phyloP scores from a whole-genome alignment of 2,113 vertebrate genomes.

The Hylia prasina region DNA sequence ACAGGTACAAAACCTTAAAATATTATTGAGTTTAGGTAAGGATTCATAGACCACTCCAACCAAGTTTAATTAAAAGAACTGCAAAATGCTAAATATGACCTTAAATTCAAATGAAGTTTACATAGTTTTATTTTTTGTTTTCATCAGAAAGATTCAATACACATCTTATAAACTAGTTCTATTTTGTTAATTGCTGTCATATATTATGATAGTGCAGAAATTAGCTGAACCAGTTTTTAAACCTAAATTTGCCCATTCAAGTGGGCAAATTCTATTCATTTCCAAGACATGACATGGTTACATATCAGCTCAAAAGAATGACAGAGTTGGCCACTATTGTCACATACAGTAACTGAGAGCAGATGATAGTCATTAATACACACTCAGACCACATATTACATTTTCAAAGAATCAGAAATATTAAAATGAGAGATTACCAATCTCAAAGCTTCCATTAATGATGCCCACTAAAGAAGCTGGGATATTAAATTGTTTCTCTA shows the following conservation, averaged over 20 bases:
- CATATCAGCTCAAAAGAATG: not conserved
- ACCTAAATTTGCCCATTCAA: not conserved
- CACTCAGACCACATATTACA: not conserved
- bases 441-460: conserved; percentile 82
- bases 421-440: conserved; percentile 68
- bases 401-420: not conserved
- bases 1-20: not conserved
- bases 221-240: not conserved
- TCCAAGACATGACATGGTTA: not conserved
- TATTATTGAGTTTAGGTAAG: not conserved
- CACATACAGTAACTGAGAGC: not conserved
- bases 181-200: not conserved
- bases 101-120: not conserved
- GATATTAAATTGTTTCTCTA: conserved; percentile 81
- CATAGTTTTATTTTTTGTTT: not conserved
- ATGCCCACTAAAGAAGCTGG: conserved; percentile 75
- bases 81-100: not conserved
- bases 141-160: not conserved
- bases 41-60: not conserved
- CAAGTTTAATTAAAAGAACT: not conserved
- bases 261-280: not conserved
- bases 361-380: not conserved
- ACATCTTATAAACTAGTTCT: not conserved
- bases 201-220: not conserved
- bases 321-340: not conserved